Base-by-base conservation (phyloP, 2,797 vertebrate genomes). In the Notamacropus eugenii region DNA sequence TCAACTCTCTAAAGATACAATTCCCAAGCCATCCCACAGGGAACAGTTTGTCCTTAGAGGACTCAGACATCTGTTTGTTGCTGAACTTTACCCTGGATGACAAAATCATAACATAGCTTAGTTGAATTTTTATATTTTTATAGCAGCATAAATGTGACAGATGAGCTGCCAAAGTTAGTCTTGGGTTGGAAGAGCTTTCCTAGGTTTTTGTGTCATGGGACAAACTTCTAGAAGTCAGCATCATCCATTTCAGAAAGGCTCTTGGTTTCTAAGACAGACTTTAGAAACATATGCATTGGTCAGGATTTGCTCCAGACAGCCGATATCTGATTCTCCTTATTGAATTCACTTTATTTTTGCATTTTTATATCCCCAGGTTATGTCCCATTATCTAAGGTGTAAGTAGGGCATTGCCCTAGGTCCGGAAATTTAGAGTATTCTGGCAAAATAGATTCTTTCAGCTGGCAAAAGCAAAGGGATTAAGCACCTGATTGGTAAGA, bases 161-260 rank as follows among this genome's bases (percentile, higher is more conserved):
- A 93, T 3, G 55, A 59, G 13, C 50, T 31, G 40, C 50, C n/a
- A 91, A 46, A 4, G 58, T 95, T 92, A 46, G 92, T 82, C 55
- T 94, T 90, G 94, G 16, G 54, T 92, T 96, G 92, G 54, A 0
- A 95, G 91, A 93, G 90, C 93, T 96, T 95, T 34, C 13, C 40
- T 95, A 62, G 55, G 34, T 52, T 94, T 56, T 5, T 57, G 67
- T 96, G 95, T 93, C 5, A 82, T 93, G 96, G 55, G 94, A 95
- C 96, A 46, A 90, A 57, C 24, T 46, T 34, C 93, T 95, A 90
- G 56, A 58, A 55, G 58, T 27, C 74, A 87, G 0, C 31, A 90
- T 92, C 92, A 95, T 13, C 5, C 19, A 95, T 87, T 29, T 29
- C 92, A 74, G 22, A 5, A 46, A 40, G 40, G 9, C 14, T 24